phyloP scores from a whole-genome alignment of 1,140 invertebrate species.

The Papilio polytes region DNA sequence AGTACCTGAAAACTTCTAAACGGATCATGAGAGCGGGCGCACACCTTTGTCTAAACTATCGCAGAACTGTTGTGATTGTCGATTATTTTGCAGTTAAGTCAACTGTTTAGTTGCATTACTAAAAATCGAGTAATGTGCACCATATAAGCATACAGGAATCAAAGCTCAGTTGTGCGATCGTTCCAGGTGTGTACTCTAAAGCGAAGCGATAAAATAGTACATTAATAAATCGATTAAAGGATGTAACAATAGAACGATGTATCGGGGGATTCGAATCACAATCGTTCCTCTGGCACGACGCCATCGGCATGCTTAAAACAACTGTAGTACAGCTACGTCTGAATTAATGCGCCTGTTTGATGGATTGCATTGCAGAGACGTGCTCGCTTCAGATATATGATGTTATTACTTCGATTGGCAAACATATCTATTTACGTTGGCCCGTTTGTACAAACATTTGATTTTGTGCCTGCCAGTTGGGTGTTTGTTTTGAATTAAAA shows the following conservation, averaged over 20 bases:
- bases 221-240: slow-evolving; percentile 65
- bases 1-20: too few relatives aligned
- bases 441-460: slow-evolving; percentile 33
- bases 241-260: slow-evolving; percentile 53
- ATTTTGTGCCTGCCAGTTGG: slow-evolving; percentile 22
- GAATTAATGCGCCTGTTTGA: slow-evolving; percentile 66
- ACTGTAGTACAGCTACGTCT: slow-evolving; percentile 57
- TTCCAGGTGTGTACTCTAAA: slow-evolving; percentile 7
- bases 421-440: slow-evolving; percentile 41
- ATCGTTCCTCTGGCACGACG: slow-evolving; percentile 47
- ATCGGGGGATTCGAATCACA: slow-evolving; percentile 47
- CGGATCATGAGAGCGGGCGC: too few relatives aligned
- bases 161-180: too few relatives aligned
- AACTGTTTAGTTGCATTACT: too few relatives aligned
- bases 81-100: too few relatives aligned
- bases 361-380: slow-evolving; percentile 57
- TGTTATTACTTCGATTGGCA: slow-evolving; percentile 48
- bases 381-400: slow-evolving; percentile 46
- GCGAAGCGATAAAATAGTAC: slow-evolving; percentile 40
- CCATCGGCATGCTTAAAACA: slow-evolving; percentile 63
- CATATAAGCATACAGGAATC: too few relatives aligned
- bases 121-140: too few relatives aligned
- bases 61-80: too few relatives aligned
- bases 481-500: slow-evolving; percentile 39
- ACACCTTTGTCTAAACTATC: too few relatives aligned